Evolutionary conservation across 1,140 invertebrate species (phyloP).

Genomic region (Agraylea sexmaculata): DNA sequence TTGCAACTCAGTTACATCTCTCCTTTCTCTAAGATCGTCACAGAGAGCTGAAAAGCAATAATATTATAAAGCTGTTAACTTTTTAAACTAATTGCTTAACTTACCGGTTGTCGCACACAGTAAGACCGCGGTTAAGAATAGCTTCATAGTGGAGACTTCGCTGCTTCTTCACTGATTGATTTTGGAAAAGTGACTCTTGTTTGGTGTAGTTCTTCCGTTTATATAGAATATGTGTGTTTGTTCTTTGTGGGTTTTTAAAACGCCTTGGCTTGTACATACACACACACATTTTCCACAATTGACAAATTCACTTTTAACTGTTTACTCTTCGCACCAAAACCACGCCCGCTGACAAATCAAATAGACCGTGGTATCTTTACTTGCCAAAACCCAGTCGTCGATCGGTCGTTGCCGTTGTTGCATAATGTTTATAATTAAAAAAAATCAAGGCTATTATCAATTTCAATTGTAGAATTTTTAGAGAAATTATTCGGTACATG

Average conservation of each 20-base stretch:
- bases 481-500: too few relatives aligned
- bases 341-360: too few relatives aligned
- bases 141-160: conserved; percentile 9
- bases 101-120: conserved; percentile 11
- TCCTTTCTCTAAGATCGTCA: not conserved
- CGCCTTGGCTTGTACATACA: conserved; percentile 11
- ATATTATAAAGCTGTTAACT: not conserved
- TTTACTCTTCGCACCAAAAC: conserved; percentile 9
- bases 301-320: conserved; percentile 17
- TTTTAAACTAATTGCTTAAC: not conserved
- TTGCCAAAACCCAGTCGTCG: too few relatives aligned
- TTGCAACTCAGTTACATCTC: conserved; percentile 17
- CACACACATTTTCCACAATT: conserved; percentile 14
- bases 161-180: too few relatives aligned
- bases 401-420: too few relatives aligned
- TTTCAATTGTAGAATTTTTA: too few relatives aligned
- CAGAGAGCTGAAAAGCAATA: conserved; percentile 13
- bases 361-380: too few relatives aligned
- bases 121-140: conserved; percentile 3
- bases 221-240: conserved; percentile 17
- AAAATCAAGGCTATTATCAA: too few relatives aligned
- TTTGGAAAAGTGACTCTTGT: too few relatives aligned
- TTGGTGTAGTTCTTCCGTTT: too few relatives aligned
- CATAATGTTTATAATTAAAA: too few relatives aligned
- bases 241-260: conserved; percentile 18